Conservation (phyloP, 2,888 invertebrate genomes). For the Hemicrepidius hirtus region DNA sequence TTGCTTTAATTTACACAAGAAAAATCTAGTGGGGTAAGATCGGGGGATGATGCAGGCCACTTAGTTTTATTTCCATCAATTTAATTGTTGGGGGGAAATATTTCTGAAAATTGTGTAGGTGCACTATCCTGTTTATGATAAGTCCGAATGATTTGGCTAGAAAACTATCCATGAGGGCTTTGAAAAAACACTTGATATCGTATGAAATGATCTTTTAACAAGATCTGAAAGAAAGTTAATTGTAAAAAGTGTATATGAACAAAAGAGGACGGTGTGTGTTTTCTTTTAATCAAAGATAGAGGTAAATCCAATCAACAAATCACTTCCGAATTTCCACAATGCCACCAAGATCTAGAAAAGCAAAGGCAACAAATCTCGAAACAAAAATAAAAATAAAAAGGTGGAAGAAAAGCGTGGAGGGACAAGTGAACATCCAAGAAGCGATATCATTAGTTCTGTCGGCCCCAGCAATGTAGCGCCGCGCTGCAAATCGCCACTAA, state of each 20-base stretch:
- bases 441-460: conserved; percentile 64
- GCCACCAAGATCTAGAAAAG: conserved; percentile 32
- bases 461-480: conserved; percentile 60
- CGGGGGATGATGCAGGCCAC: too few species aligned
- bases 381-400: conserved; percentile 52
- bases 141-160: too few species aligned
- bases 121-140: too few species aligned
- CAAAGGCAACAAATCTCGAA: conserved; percentile 46
- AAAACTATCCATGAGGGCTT: too few species aligned
- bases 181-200: too few species aligned
- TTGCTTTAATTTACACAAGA: too few species aligned
- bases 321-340: conserved; percentile 40
- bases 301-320: conserved; percentile 45
- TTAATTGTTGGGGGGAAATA: too few species aligned
- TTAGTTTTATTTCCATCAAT: too few species aligned
- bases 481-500: conserved; percentile 67
- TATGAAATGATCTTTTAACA: too few species aligned
- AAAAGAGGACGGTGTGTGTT: not conserved
- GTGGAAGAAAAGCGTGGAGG: conserved; percentile 53
- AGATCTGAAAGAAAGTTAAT: not conserved
- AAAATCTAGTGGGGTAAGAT: too few species aligned
- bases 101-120: too few species aligned
- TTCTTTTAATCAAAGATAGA: conserved; percentile 32
- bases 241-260: not conserved
- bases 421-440: conserved; percentile 57